phyloP scores from a whole-genome alignment of 2,888 invertebrate species.

The Trilocha varians region DNA sequence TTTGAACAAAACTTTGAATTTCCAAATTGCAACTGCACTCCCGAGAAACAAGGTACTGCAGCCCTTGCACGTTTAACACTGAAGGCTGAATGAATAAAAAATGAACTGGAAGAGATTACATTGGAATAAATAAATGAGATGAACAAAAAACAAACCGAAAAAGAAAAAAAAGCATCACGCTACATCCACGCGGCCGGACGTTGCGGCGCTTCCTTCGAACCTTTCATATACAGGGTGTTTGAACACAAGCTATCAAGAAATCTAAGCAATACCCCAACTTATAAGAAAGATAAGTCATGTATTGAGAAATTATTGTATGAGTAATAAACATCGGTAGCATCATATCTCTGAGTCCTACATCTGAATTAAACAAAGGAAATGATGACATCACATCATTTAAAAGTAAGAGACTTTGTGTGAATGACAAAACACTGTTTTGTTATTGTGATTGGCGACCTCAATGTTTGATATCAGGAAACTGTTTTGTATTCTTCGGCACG shows the following conservation, averaged over 20 bases:
- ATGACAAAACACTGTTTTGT: constrained; percentile 34
- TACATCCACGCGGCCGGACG: constrained; percentile 73
- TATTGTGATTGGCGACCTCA: constrained; percentile 31
- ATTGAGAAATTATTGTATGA: constrained; percentile 8
- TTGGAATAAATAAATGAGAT: constrained; percentile 75
- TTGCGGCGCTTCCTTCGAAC: constrained; percentile 71
- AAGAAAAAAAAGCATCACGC: constrained; percentile 67
- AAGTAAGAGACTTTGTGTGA: constrained; percentile 27
- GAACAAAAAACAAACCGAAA: constrained; percentile 70
- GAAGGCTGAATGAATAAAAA: constrained; percentile 74
- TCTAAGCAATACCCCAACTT: too few species aligned
- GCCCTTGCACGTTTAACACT: constrained; percentile 70
- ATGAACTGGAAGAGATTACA: constrained; percentile 73
- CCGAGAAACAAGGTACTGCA: constrained; percentile 49
- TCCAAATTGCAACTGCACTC: constrained; percentile 22
- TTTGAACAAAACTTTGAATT: background rate
- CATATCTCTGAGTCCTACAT: constrained; percentile 31
- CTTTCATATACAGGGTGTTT: constrained; percentile 54
- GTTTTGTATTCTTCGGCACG: constrained; percentile 8
- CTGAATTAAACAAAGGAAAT: constrained; percentile 44
- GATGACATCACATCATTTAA: constrained; percentile 42
- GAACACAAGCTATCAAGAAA: too few species aligned
- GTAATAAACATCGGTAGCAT: background rate
- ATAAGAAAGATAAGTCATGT: too few species aligned
- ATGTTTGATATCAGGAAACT: constrained; percentile 11